Base-by-base conservation (phyloP, 2,888 invertebrate genomes). In the Rutpela maculata region DNA sequence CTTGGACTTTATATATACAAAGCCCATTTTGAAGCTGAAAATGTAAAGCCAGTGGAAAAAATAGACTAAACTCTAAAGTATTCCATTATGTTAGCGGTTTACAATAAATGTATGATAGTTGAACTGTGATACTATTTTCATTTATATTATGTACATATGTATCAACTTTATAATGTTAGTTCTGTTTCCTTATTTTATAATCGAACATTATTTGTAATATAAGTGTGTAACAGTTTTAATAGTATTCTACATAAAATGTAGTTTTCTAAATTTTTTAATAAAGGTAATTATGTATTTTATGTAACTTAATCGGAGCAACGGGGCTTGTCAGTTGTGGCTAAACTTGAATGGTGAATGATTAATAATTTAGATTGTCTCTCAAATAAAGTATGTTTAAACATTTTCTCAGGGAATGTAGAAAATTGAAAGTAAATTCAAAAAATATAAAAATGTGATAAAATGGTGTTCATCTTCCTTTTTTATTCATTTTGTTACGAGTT, bases 1-100 rank as follows among this genome's bases (percentile, higher is more conserved):
- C 88, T 97, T 77, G 96, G 94, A 31, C 90, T 95, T 63, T 96
- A 95, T 86, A 95, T 97, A 85, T 95, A 94, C 87, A 92, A 92
- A 85, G 96, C 96, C 0, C 96, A 96, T 88, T 93, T 93, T 82
- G 89, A 92, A 82, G 79, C 90, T 15, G 92, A 88, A 12, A 91
- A 88, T 85, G 62, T 86, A 22, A 89, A 89, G 83, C 83, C 82
- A 9, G 83, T 84, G 76, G 88, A 86, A 71, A 89, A 89, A 80
- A 82, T 87, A 57, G 88, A 88, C 76, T 88, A 83, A 81, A 70
- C 19, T 35, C 43, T 65, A 4, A 38, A 50, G 50, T n/a, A 50
- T 50, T 50, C 50, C 50, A 50, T n/a, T n/a, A n/a, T 50, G 50
- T 50, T 50, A n/a, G 50, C 50, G 50, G 50, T n/a, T 50, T 50